A percentile compares a stretch with the other conserved stretches of the same genome.
Conservation (phyloP, 2,888 invertebrate genomes). For the Dendrolimus houi region DNA sequence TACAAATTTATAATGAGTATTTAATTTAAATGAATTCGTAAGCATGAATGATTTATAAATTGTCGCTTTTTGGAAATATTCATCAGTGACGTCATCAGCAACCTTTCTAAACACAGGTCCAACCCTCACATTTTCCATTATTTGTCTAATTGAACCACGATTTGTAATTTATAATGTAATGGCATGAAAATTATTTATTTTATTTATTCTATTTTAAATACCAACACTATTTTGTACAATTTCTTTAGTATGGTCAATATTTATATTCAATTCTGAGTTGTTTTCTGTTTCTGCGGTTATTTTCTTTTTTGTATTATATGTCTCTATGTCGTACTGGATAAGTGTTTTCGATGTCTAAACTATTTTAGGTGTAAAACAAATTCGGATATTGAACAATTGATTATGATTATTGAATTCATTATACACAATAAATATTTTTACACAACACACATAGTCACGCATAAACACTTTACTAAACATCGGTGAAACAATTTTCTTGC, state of each 20-base stretch:
- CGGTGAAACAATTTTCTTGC: too few relatives aligned
- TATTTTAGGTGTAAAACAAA: neutral
- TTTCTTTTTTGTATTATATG: conserved; percentile 5
- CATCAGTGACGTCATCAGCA: conserved; percentile 3
- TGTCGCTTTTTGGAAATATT: neutral
- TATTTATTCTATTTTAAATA: conserved; percentile 11
- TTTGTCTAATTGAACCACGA: neutral
- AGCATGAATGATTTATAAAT: neutral
- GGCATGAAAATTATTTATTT: conserved; percentile 11
- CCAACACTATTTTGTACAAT: conserved; percentile 5
- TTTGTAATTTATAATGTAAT: conserved; percentile 9
- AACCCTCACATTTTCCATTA: neutral
- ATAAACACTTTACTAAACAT: too few relatives aligned
- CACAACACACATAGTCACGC: too few relatives aligned
- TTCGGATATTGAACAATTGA: too few relatives aligned
- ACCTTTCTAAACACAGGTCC: neutral
- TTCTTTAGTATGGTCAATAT: neutral
- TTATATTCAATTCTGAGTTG: neutral
- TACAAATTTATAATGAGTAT: neutral
- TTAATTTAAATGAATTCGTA: neutral
- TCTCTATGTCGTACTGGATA: conserved; percentile 7
- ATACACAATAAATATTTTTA: too few relatives aligned
- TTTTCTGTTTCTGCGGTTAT: conserved; percentile 2
- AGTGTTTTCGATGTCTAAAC: neutral
- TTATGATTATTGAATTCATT: too few relatives aligned